Percentiles rank a stretch among this genome's conserved stretches.
Conservation (phyloP, 2,797 vertebrate species). For the Lithobates pipiens region DNA sequence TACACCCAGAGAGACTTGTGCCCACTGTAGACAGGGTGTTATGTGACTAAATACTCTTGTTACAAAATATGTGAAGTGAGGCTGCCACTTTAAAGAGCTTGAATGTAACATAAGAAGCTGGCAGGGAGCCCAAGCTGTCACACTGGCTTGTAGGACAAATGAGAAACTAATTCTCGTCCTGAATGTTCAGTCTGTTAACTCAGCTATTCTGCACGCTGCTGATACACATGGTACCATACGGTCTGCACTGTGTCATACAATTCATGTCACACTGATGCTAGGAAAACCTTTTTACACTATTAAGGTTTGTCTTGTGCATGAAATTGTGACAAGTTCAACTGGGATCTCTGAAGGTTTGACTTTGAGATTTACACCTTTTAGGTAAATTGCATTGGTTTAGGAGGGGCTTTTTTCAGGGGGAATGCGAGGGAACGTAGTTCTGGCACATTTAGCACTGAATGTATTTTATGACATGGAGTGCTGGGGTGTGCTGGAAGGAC, state of each 20-base stretch:
- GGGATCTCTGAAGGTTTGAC: not conserved
- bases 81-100: conserved; percentile 66
- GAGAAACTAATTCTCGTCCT: conserved; percentile 62
- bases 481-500: no score
- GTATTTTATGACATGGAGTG: no score
- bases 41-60: conserved; percentile 40
- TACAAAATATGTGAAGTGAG: conserved; percentile 52
- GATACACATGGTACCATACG: conserved; percentile 33
- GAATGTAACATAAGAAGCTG: conserved; percentile 71
- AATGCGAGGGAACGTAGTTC: no score
- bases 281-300: not conserved
- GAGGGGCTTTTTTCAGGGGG: no score
- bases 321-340: not conserved
- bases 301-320: not conserved
- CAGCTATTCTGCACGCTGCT: conserved; percentile 52
- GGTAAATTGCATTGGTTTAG: no score
- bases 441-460: no score
- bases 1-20: not conserved
- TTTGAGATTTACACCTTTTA: not conserved
- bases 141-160: conserved; percentile 64
- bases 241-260: conserved; percentile 24
- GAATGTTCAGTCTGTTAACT: conserved; percentile 63
- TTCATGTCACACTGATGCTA: not conserved
- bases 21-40: conserved; percentile 1
- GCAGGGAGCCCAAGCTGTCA: conserved; percentile 65